Evolutionary conservation across 2,888 invertebrate genomes (phyloP), one percentile per base, ranked within the genome.

Genomic region (Nomada ruficornis): DNA sequence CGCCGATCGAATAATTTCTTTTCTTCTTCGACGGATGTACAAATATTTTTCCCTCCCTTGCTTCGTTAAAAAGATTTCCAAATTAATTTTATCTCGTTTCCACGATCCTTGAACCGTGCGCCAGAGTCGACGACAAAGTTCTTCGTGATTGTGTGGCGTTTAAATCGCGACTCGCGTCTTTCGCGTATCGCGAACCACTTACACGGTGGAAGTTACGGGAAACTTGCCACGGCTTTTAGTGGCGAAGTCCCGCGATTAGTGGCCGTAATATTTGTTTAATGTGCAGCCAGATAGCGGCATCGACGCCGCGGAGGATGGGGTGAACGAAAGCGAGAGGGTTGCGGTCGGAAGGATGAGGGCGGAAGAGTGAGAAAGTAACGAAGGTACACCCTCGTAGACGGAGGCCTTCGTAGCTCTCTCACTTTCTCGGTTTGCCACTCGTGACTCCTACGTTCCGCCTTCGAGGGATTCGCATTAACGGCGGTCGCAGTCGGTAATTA

Each of bases 251-350:
- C 63, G 67, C 80, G 84, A 88, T 88, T 86, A 82, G 80, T 44
- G 82, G 72, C 67, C 60, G 84, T 88, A 75, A 86, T 87, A 87
- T 87, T 88, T 86, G 87, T 88, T 86, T 85, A 88, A 86, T 80
- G 88, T 47, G 70, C 82, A 80, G 67, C 42, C 63, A 75, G 83
- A 83, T 82, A 88, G 67, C 67, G 74, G 55, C 11, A 62, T 55
- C 63, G 74, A 71, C 57, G 44, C n/a, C 42, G 42, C n/a, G 59
- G 18, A 20, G 26, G 13, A 11, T 2, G 23, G 26, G 57, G 10
- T 2, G 57, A 57, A 23, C 57, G 57, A 57, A 23, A 57, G 50
- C 5, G 29, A 29, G 67, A 36, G 62, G 10, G 59, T 54, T 67
- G 20, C 13, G 18, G n/a, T 52, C 36, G 18, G 20, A 2, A 11